Percentiles rank a stretch among this genome's conserved stretches.
These are phyloP conservation scores for Triplophysa siluroides DNA, from an alignment of 2,113 vertebrate species.

Conservation along the genomic window DNA sequence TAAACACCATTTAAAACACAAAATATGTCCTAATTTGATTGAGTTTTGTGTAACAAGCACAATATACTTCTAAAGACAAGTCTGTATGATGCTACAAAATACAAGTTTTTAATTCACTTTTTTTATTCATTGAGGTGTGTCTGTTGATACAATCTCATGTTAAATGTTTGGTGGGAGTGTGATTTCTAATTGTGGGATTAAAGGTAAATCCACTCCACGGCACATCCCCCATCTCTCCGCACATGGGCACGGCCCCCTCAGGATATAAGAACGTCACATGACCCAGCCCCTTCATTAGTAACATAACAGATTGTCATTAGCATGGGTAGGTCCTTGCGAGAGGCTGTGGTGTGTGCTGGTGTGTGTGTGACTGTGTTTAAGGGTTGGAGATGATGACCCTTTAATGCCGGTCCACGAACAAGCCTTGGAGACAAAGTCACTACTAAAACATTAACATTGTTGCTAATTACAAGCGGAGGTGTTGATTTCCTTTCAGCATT, in stretches of 20 bases:
- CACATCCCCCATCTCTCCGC: slow-evolving; percentile 26
- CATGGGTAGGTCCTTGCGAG: slow-evolving; percentile 61
- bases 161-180: neutral
- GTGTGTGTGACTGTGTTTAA: slow-evolving; percentile 50
- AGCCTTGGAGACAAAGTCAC: slow-evolving; percentile 57
- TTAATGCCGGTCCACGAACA: slow-evolving; percentile 60
- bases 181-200: neutral
- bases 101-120: neutral
- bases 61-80: too few species aligned
- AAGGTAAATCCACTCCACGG: neutral
- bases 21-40: too few species aligned
- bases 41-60: too few species aligned
- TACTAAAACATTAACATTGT: slow-evolving; percentile 53
- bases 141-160: neutral
- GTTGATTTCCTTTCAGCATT: slow-evolving; percentile 40
- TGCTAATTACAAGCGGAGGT: slow-evolving; percentile 52
- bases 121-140: neutral
- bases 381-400: slow-evolving; percentile 53
- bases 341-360: slow-evolving; percentile 25
- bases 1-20: too few species aligned
- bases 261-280: slow-evolving; percentile 53
- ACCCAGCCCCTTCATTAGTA: slow-evolving; percentile 68
- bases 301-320: slow-evolving; percentile 74
- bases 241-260: slow-evolving; percentile 29
- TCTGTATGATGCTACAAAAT: too few species aligned